Evolutionary conservation across 2,113 vertebrate species (phyloP).

Genomic region (Geococcyx californianus): DNA sequence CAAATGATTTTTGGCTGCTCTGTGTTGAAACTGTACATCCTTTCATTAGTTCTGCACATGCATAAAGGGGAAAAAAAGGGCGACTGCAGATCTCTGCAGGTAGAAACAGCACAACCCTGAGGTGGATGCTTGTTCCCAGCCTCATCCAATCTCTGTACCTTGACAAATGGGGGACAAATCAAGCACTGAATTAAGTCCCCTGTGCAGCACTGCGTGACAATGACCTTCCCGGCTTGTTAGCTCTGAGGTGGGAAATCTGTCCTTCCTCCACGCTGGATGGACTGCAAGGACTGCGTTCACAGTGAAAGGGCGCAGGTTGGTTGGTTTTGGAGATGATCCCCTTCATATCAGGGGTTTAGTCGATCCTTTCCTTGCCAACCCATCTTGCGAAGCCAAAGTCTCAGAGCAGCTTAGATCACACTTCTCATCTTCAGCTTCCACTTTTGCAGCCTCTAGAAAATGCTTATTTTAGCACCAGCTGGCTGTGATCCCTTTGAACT

Average conservation of each 20-base stretch:
- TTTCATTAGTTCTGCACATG: background rate
- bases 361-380: background rate
- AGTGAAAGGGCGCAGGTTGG: background rate
- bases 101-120: fast-evolving
- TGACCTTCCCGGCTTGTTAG: background rate
- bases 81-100: background rate
- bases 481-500: constrained; percentile 55
- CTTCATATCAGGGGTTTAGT: background rate
- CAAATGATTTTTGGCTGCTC: background rate
- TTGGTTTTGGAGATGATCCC: background rate
- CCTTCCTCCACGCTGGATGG: background rate
- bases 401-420: background rate
- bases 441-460: constrained; percentile 21
- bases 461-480: constrained; percentile 56
- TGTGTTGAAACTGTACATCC: background rate
- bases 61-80: background rate
- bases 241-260: background rate
- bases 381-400: background rate
- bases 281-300: background rate
- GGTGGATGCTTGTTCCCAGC: background rate
- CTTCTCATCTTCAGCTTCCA: background rate
- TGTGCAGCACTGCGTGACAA: background rate
- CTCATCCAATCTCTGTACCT: background rate
- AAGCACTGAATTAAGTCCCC: background rate
- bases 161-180: fast-evolving